Base-by-base conservation (phyloP, 2,888 invertebrate species). In the Halocaridina rubra region DNA sequence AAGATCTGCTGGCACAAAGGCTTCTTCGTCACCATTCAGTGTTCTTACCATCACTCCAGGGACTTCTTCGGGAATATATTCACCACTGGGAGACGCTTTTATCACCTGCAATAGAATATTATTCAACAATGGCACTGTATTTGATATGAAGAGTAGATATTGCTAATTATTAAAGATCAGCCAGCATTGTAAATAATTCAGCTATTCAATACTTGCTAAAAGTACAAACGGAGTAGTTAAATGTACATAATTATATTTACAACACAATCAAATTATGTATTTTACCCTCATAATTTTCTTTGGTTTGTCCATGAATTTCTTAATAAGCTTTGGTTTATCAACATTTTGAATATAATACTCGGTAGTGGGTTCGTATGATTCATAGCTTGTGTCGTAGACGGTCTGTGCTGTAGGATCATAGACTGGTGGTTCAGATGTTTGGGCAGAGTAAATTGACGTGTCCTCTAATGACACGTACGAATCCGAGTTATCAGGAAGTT, bases 1-100 rank as follows among this genome's bases (percentile, higher is more conserved):
- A n/a, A 86, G 80, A 69, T 82, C 77, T 3, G 79, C 33, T 29
- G 86, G 86, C 53, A 86, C 86, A 74, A 86, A 86, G 39, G 86
- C 84, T n/a, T 77, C 76, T 33, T 82, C 84, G 7, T 29, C 27
- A 8, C 84, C 86, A 46, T 77, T 77, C 8, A 67, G 74, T 0
- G 78, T 80, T 8, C 80, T 84, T 39, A 86, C 30, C 86, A 86
- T 84, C 53, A 86, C 86, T 10, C 86, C 86, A 2, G 80, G 46
- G 27, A 82, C 86, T 8, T 80, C 72, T 74, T 81, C 61, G 0
- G 84, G 79, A 13, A 84, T 72, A 53, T 64, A 77, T 10, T 64
- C 57, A 1, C 84, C 84, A 3, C 64, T 30, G 4, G 53, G 39
- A 29, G 79, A 59, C 2, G 46, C 67, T 30, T 79, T 79, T 30